phyloP scores from a whole-genome alignment of 2,113 vertebrate genomes.

The Oncorhynchus masou region DNA sequence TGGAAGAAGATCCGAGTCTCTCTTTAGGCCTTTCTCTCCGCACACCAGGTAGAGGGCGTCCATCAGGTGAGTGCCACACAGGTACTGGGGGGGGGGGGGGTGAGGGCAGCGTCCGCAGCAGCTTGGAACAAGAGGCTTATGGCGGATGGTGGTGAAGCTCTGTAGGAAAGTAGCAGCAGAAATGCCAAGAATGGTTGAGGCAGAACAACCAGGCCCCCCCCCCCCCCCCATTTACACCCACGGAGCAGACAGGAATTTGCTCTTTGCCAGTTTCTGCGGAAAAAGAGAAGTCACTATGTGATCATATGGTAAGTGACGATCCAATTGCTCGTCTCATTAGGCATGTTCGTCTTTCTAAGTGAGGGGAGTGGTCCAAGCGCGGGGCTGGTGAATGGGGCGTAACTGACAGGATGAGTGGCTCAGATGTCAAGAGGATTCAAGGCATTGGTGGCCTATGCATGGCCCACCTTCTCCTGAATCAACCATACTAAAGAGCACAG shows the following conservation, averaged over 20 bases:
- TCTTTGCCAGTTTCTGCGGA: slow-evolving; percentile 33
- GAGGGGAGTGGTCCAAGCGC: not conserved
- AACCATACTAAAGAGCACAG: not conserved
- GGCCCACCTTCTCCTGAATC: too few species aligned
- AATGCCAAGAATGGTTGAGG: slow-evolving; percentile 40
- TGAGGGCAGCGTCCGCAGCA: slow-evolving; percentile 48
- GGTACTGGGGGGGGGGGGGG: slow-evolving; percentile 76
- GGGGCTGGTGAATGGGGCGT: not conserved
- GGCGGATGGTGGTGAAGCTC: slow-evolving; percentile 34
- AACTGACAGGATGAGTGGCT: not conserved
- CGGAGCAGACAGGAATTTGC: not conserved
- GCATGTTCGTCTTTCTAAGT: slow-evolving; percentile 14
- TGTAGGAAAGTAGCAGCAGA: slow-evolving; percentile 6
- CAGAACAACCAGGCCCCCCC: slow-evolving; percentile 17
- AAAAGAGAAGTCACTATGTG: not conserved
- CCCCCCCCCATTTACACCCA: slow-evolving; percentile 51
- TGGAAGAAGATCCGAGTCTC: slow-evolving; percentile 67
- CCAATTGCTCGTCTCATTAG: not conserved
- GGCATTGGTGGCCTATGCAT: too few species aligned
- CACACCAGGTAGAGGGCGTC: slow-evolving; percentile 92
- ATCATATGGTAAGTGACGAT: not conserved
- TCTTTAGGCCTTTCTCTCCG: slow-evolving; percentile 83
- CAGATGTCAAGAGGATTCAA: not conserved
- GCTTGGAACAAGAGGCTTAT: slow-evolving; percentile 84
- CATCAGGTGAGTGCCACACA: slow-evolving; percentile 92